Evolutionary conservation across 2,113 vertebrate genomes (phyloP).

Genomic region (Psammodynastes pulverulentus): DNA sequence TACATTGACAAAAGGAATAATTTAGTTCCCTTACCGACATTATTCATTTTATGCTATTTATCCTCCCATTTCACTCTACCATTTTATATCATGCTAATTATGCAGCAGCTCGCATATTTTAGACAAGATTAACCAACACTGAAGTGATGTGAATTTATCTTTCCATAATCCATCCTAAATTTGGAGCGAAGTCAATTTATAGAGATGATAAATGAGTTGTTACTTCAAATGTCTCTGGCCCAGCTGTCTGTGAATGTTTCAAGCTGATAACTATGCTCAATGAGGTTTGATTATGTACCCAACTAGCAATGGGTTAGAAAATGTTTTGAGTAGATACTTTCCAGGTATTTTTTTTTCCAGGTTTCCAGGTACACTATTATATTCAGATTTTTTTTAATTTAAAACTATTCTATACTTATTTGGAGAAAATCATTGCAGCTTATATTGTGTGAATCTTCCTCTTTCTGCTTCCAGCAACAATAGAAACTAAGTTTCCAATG

Average conservation of each 20-base stretch:
- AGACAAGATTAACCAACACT: background rate
- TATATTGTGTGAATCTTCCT: background rate
- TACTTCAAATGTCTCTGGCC: background rate
- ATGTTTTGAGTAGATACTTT: background rate
- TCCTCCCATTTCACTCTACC: background rate
- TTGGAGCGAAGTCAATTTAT: conserved; percentile 9
- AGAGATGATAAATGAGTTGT: conserved; percentile 17
- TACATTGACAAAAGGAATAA: background rate
- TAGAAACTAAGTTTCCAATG: background rate
- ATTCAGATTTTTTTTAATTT: background rate
- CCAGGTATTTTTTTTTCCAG: background rate
- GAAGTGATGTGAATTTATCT: background rate
- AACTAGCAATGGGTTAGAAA: background rate
- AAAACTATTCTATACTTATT: background rate
- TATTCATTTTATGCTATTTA: background rate
- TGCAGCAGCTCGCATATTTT: background rate
- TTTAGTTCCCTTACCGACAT: background rate
- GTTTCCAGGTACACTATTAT: background rate
- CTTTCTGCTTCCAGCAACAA: background rate
- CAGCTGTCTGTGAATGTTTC: conserved; percentile 11
- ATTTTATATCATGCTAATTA: background rate
- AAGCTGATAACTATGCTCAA: conserved; percentile 7
- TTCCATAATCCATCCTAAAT: background rate
- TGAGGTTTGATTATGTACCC: background rate
- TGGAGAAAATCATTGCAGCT: background rate